These are phyloP conservation scores for Papilio polytes DNA, from an alignment of 1,140 invertebrate genomes.

Conservation along the genomic window DNA sequence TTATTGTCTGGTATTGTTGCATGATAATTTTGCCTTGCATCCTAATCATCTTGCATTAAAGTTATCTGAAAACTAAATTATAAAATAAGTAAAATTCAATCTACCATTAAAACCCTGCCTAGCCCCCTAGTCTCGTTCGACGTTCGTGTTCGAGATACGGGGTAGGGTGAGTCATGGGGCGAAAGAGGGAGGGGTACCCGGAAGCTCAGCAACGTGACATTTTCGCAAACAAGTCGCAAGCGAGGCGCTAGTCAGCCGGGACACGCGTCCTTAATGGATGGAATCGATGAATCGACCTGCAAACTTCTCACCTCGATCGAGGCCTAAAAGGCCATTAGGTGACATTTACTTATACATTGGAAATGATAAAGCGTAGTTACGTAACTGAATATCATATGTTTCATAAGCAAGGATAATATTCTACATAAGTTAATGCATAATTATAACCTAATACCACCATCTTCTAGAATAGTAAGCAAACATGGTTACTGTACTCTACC, in stretches of 20 bases:
- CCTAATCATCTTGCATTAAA: neutral
- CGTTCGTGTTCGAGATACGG: conserved; percentile 46
- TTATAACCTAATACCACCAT: neutral
- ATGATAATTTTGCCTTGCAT: neutral
- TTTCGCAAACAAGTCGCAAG: conserved; percentile 72
- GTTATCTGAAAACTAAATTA: neutral
- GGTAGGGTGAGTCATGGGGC: conserved; percentile 32
- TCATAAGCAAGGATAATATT: neutral
- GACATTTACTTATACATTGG: neutral
- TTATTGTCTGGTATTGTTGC: too few relatives aligned
- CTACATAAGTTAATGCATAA: neutral
- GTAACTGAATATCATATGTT: neutral
- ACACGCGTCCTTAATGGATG: conserved; percentile 45
- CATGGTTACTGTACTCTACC: neutral
- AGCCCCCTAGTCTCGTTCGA: neutral
- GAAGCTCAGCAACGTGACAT: conserved; percentile 68
- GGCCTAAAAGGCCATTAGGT: conserved; percentile 8
- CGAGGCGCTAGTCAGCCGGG: conserved; percentile 48
- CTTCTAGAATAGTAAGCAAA: neutral
- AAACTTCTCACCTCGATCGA: conserved; percentile 42
- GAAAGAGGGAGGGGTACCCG: conserved; percentile 43
- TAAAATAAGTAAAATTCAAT: neutral
- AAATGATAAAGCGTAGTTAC: neutral
- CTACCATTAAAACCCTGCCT: neutral
- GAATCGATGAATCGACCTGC: conserved; percentile 64